Evolutionary conservation across 2,888 invertebrate genomes (phyloP).

Genomic region (Dryomyza anilis): DNA sequence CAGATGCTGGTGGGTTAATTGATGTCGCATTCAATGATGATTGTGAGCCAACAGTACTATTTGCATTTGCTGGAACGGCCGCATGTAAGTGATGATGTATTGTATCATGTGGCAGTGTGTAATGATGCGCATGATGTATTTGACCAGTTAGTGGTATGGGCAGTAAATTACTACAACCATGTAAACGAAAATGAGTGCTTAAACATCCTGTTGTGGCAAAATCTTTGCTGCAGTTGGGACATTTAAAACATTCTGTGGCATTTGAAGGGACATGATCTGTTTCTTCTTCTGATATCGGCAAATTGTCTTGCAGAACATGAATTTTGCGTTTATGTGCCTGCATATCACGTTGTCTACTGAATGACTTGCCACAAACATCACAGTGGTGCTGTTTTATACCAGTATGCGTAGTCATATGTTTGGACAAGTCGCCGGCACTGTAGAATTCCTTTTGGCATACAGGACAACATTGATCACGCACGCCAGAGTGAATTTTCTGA

Average conservation of each 20-base stretch:
- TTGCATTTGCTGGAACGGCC: constrained; percentile 34
- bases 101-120: constrained; percentile 1
- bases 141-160: constrained; percentile 45
- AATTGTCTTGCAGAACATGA: constrained; percentile 46
- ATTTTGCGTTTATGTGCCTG: constrained; percentile 61
- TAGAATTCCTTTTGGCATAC: constrained; percentile 68
- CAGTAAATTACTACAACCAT: constrained; percentile 49
- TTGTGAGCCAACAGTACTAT: not conserved
- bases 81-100: constrained; percentile 35
- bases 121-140: constrained; percentile 31
- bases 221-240: constrained; percentile 60
- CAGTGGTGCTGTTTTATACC: constrained; percentile 67
- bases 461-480: constrained; percentile 67
- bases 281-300: constrained; percentile 36
- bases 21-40: not conserved
- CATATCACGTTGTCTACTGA: constrained; percentile 66
- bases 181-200: constrained; percentile 58
- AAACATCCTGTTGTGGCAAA: constrained; percentile 56
- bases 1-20: constrained; percentile 40
- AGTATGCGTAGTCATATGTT: constrained; percentile 68
- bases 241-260: constrained; percentile 53
- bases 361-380: constrained; percentile 65
- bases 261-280: constrained; percentile 47
- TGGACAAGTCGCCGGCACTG: constrained; percentile 67
- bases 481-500: constrained; percentile 68